Percentiles rank a stretch among this genome's conserved stretches.
Conservation (phyloP, 2,888 invertebrate species). For the Acrocyrtus sp. region DNA sequence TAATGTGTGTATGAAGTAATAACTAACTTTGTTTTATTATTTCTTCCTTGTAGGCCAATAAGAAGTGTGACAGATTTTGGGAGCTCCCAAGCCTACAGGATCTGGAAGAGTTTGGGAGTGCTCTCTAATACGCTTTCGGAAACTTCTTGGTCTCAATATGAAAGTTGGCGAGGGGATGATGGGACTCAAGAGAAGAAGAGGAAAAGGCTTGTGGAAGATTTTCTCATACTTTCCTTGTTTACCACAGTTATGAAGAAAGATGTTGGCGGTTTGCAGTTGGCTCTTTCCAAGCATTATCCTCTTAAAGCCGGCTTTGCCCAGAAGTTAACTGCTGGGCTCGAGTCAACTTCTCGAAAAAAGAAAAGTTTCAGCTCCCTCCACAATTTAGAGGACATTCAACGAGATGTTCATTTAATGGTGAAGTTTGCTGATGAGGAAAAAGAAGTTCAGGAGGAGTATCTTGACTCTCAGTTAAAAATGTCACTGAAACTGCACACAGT, state of each 20-base stretch:
- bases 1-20: too few species aligned
- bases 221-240: slow-evolving; percentile 50
- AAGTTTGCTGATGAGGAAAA: slow-evolving; percentile 43
- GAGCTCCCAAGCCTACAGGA: slow-evolving; percentile 51
- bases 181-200: too few species aligned
- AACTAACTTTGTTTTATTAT: slow-evolving; percentile 22
- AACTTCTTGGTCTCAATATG: slow-evolving; percentile 43
- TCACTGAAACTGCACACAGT: slow-evolving; percentile 41
- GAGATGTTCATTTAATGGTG: slow-evolving; percentile 52
- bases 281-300: slow-evolving; percentile 43
- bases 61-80: slow-evolving; percentile 42
- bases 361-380: slow-evolving; percentile 60
- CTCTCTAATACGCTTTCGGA: slow-evolving; percentile 41
- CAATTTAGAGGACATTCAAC: slow-evolving; percentile 53
- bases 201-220: slow-evolving; percentile 51
- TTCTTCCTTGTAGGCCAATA: slow-evolving; percentile 31
- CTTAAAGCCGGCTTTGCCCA: slow-evolving; percentile 60
- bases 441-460: slow-evolving; percentile 21
- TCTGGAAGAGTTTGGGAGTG: slow-evolving; percentile 57
- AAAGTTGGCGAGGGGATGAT: slow-evolving; percentile 45
- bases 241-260: slow-evolving; percentile 49
- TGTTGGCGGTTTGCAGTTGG: slow-evolving; percentile 35
- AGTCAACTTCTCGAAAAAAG: slow-evolving; percentile 69
- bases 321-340: slow-evolving; percentile 70
- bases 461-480: slow-evolving; percentile 34